Conservation (phyloP, 2,113 vertebrate species). For the Mustela nigripes region DNA sequence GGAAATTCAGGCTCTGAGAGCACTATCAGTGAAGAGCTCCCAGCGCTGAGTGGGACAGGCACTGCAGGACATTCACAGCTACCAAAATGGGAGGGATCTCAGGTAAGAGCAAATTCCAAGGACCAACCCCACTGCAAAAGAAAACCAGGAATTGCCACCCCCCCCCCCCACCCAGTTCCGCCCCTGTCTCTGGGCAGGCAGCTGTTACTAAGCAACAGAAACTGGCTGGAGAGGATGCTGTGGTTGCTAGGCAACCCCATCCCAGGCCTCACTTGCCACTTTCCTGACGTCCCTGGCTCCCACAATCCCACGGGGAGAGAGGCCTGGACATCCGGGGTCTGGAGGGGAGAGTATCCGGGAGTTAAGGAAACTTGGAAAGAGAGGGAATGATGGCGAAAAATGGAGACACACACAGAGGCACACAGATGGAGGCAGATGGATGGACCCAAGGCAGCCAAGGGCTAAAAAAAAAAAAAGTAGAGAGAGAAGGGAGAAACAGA, state of each 20-base stretch:
- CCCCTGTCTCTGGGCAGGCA: constrained; percentile 82
- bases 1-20: background rate
- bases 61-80: background rate
- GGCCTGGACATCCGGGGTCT: constrained; percentile 68
- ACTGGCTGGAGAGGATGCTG: constrained; percentile 82
- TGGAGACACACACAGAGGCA: background rate
- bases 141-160: constrained; percentile 72
- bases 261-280: constrained; percentile 80
- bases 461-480: background rate
- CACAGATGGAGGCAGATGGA: background rate
- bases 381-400: background rate
- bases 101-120: constrained; percentile 44
- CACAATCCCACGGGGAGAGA: constrained; percentile 73
- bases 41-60: background rate
- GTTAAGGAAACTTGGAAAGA: constrained; percentile 63
- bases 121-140: constrained; percentile 46
- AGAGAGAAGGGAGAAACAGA: background rate
- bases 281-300: constrained; percentile 76
- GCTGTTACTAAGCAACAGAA: constrained; percentile 83
- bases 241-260: constrained; percentile 84
- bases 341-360: constrained; percentile 47
- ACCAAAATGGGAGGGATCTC: background rate
- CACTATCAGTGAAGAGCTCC: background rate
- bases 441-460: background rate
- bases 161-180: constrained; percentile 63